phyloP scores from a whole-genome alignment of 2,888 invertebrate genomes.

The Lithophane semibrunnea region DNA sequence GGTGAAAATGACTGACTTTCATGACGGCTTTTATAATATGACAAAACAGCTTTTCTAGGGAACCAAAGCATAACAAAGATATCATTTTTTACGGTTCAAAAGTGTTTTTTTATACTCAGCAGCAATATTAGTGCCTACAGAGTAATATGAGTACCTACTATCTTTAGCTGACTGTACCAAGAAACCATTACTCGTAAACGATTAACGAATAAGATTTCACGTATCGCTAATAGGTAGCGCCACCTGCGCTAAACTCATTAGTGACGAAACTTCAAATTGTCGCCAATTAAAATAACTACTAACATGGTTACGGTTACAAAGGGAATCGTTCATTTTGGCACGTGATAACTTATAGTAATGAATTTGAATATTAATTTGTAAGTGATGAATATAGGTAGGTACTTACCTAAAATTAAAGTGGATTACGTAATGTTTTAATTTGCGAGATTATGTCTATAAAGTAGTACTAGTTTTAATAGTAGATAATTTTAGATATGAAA shows the following conservation, averaged over 20 bases:
- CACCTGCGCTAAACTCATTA: slow-evolving; percentile 78
- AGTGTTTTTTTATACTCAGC: not conserved
- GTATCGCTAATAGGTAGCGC: slow-evolving; percentile 71
- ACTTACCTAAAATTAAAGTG: not conserved
- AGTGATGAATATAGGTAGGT: not conserved
- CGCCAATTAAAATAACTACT: slow-evolving; percentile 76
- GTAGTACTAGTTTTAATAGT: not conserved
- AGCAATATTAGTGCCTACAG: not conserved
- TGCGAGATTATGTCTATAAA: not conserved
- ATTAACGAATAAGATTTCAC: slow-evolving; percentile 65
- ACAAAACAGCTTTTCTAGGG: too few relatives aligned
- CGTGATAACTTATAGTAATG: slow-evolving; percentile 19
- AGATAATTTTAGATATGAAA: too few relatives aligned
- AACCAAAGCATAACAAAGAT: too few relatives aligned
- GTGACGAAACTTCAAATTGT: slow-evolving; percentile 74
- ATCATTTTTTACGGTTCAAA: too few relatives aligned
- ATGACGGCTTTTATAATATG: too few relatives aligned
- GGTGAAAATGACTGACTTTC: too few relatives aligned
- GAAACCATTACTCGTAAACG: slow-evolving; percentile 45
- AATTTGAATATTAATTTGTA: slow-evolving; percentile 2
- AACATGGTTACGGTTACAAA: slow-evolving; percentile 71
- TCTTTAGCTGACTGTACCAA: slow-evolving; percentile 14
- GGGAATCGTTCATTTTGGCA: slow-evolving; percentile 63
- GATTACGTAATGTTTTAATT: slow-evolving; percentile 6
- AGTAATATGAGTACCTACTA: not conserved